Percentiles rank a stretch among this genome's conserved stretches.
These are phyloP conservation scores for Drosophila teissieri DNA, from an alignment of 1,140 invertebrate genomes.

Conservation along the genomic window DNA sequence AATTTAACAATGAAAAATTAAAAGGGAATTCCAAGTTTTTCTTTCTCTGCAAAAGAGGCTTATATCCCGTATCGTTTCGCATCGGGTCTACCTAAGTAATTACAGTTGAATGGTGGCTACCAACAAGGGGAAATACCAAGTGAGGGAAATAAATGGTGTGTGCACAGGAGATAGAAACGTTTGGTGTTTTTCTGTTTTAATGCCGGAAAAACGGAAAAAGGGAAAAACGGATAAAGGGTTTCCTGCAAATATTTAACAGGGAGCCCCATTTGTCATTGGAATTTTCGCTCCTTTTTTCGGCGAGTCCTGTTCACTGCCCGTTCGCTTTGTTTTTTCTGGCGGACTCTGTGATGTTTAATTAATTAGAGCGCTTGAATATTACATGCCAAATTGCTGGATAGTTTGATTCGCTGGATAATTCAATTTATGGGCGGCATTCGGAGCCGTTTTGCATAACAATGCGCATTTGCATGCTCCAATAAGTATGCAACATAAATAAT, in stretches of 20 bases:
- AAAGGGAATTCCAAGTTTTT: constrained; percentile 77
- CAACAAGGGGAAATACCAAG: constrained; percentile 34
- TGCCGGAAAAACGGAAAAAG: constrained; percentile 40
- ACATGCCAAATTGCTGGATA: constrained; percentile 45
- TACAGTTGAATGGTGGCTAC: constrained; percentile 79
- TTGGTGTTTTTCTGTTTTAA: constrained; percentile 53
- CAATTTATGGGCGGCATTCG: constrained; percentile 30
- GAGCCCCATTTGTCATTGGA: constrained; percentile 57
- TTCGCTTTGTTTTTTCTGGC: constrained; percentile 10
- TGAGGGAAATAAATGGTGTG: constrained; percentile 40
- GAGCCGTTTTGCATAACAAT: constrained; percentile 40
- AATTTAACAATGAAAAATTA: constrained; percentile 83
- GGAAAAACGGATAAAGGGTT: constrained; percentile 36
- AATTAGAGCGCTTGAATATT: constrained; percentile 69
- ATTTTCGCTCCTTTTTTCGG: constrained; percentile 36
- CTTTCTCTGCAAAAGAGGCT: constrained; percentile 64
- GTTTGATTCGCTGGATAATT: constrained; percentile 38
- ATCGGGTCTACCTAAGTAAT: constrained; percentile 75
- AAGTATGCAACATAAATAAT: constrained; percentile 62
- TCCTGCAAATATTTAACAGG: constrained; percentile 59
- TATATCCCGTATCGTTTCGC: constrained; percentile 55
- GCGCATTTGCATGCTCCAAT: constrained; percentile 45
- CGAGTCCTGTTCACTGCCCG: constrained; percentile 1
- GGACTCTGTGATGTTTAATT: constrained; percentile 70
- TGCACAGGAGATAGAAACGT: constrained; percentile 54